Conservation (phyloP, 2,113 vertebrate species). For the Halcyon senegalensis region DNA sequence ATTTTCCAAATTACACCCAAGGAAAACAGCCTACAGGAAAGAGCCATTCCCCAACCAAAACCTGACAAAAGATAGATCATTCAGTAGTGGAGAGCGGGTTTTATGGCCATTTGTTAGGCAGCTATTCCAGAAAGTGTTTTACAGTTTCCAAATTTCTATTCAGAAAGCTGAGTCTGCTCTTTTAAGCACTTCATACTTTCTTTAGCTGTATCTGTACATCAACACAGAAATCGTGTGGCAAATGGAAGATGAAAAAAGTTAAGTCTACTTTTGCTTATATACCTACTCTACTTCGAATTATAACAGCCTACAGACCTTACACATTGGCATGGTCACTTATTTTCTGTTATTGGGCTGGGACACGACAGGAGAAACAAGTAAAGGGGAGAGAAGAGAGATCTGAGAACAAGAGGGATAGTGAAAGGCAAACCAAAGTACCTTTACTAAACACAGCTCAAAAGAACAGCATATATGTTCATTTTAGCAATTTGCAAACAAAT, state of each 20-base stretch:
- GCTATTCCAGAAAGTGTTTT: neutral
- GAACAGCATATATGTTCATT: neutral
- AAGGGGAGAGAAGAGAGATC: neutral
- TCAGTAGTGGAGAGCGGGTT: neutral
- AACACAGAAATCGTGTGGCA: neutral
- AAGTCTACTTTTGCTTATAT: neutral
- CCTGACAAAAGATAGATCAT: neutral
- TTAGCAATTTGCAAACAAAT: neutral
- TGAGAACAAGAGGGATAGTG: rapidly evolving
- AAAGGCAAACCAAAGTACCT: neutral
- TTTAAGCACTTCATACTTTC: neutral
- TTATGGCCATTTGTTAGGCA: neutral
- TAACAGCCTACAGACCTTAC: neutral
- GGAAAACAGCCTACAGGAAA: neutral
- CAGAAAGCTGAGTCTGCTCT: neutral
- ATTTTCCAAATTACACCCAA: neutral
- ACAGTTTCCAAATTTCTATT: neutral
- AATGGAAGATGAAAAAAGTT: neutral
- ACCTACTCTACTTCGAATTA: neutral
- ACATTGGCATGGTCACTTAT: neutral
- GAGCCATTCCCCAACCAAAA: neutral
- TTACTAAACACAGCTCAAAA: neutral
- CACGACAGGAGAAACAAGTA: neutral
- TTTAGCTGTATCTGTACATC: neutral
- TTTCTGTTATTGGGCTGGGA: neutral